phyloP scores from a whole-genome alignment of 2,797 vertebrate genomes.

The Chanos chanos region DNA sequence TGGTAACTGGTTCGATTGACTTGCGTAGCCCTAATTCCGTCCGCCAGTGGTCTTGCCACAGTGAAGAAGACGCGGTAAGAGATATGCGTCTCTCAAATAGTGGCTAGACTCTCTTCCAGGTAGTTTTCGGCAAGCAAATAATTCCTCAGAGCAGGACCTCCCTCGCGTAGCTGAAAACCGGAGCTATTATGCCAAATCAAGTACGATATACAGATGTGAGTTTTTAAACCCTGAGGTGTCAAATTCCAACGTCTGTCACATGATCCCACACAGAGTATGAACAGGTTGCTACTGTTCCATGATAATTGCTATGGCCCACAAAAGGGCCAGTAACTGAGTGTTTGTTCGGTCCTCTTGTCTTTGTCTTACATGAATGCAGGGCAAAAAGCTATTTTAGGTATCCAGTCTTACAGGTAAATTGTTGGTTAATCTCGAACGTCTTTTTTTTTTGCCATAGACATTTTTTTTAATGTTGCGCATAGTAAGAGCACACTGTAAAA shows the following conservation, averaged over 20 bases:
- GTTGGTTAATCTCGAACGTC: too few relatives aligned
- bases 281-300: conserved; percentile 23
- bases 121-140: too few relatives aligned
- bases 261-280: conserved; percentile 33
- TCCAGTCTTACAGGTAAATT: background rate
- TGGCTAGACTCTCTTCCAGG: too few relatives aligned
- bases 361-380: too few relatives aligned
- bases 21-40: background rate
- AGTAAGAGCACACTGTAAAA: too few relatives aligned
- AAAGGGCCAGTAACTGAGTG: too few relatives aligned
- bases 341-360: too few relatives aligned
- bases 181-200: conserved; percentile 39
- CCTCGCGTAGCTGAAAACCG: conserved; percentile 17
- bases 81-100: conserved; percentile 2
- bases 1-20: background rate
- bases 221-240: conserved; percentile 44
- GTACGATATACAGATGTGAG: conserved; percentile 44
- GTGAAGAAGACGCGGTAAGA: background rate
- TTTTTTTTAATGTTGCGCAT: too few relatives aligned
- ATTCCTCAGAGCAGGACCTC: background rate
- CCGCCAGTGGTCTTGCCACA: background rate
- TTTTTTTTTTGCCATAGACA: too few relatives aligned
- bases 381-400: too few relatives aligned
- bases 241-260: conserved; percentile 50
- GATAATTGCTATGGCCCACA: background rate